Evolutionary conservation across 2,797 vertebrate genomes (phyloP), one percentile per base, ranked within the genome.

Genomic region (Ctenopoma multispine): DNA sequence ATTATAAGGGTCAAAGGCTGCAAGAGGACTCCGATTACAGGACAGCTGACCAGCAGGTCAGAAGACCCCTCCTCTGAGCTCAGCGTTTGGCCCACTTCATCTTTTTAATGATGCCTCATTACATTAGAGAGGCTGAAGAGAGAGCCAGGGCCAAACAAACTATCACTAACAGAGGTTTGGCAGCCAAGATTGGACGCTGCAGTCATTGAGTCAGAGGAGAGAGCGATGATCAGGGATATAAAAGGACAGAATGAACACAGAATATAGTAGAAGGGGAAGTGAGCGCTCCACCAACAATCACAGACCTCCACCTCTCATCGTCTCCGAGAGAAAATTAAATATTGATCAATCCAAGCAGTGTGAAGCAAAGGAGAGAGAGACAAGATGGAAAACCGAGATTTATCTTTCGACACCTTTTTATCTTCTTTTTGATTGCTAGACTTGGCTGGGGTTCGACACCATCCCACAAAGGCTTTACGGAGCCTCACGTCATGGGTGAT

Each of bases 261-360:
- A 69, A 43, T 21, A 7, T 13, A 58, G 71, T 4, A 15, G 53
- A 70, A 76, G 34, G 65, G 56, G 54, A 77, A 59, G 48, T 49
- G 51, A 77, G 15, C 34, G 49, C 60, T 77, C 17, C 65, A 60
- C 50, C 75, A 79, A 82, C 85, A 81, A 82, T 82, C 84, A 83
- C 82, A 87, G 84, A 89, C 79, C 71, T 77, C 73, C 64, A 78
- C 83, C 75, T 84, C 84, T 84, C 82, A 82, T 86, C 70, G 82
- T 93, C 91, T 93, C 92, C 12, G 77, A 75, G 92, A 95, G 95
- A 96, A 97, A 97, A 97, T 96, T 95, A 96, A 96, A 95, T 96
- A 96, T 96, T 95, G 96, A 96, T 96, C 95, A 95, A 82, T 84
- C 64, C 86, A 76, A 89, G 93, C 91, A 84, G 89, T 83, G 92